Evolutionary conservation across 2,888 invertebrate species (phyloP), one percentile per base, ranked within the genome.

Genomic region (Neocrepidodera transversa): DNA sequence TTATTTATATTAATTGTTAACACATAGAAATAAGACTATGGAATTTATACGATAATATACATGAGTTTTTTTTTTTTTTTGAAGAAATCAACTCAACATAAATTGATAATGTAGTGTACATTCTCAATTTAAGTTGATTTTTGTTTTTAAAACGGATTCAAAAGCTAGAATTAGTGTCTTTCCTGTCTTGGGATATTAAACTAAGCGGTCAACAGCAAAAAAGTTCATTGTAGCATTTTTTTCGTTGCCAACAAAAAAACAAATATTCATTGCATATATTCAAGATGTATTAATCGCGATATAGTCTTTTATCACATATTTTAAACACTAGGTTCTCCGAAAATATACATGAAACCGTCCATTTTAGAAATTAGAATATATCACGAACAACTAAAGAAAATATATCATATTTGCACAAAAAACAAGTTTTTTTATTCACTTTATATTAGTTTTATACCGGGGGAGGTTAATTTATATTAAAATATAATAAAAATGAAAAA

Each of bases 1-100:
- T 69, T 71, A 68, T 72, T 71, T 70, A 60, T 55, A 60, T 55
- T 60, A 30, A 60, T 49, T 69, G 1, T 72, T 74, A 77, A 74
- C 76, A 77, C 76, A 77, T 73, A 72, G 68, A 77, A 77, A 77
- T 72, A 70, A 76, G 74, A 74, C 71, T 74, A 74, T 75, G 66
- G 63, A 65, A 63, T 66, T 64, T 65, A 50, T 57, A 65, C 63
- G 62, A 49, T 60, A 62, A 64, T 67, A 62, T 64, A 67, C 65
- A 65, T 59, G 53, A 53, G 53, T 60, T 63, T 43, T n/a, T n/a
- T 36, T 36, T 23, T 23, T 23, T 3, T 23, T 23, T 23, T 47
- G 55, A 55, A 60, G 56, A 62, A 57, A 49, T 40, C 11, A 48
- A 54, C 17, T 56, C 59, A 43, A 57, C 14, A 47, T 17, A 55